Evolutionary conservation across 2,113 vertebrate genomes (phyloP), one percentile per base, ranked within the genome.

Genomic region (Prinia subflava): DNA sequence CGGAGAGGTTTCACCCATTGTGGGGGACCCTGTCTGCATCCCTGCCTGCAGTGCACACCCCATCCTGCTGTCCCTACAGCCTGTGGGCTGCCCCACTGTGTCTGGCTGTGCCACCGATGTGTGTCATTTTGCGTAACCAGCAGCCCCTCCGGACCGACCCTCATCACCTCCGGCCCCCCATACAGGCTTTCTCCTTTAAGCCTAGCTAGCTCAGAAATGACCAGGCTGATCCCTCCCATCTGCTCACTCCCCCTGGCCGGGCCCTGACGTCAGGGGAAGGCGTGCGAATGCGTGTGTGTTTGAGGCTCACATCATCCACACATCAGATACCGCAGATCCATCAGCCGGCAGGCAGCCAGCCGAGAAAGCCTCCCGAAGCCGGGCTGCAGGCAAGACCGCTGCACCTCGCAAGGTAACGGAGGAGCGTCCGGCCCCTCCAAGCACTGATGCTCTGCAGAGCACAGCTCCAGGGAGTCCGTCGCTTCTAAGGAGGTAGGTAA

Each of bases 191-290:
- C 74, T 97, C 89, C 96, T 97, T 97, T 97, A 97, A 98, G 94
- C 92, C 76, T 23, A 46, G 70, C 94, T 87, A 39, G 80, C 96
- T 87, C 93, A 87, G 89, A 94, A 96, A 95, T 94, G 96, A 82
- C 85, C 95, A 46, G 8, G 69, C 75, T 83, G 33, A 97, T 60
- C 97, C 97, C 97, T 95, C 96, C 97, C 97, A 95, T 96, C 97
- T 71, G 91, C 96, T 93, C 47, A 44, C 92, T 91, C 96, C 92
- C 94, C 30, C 74, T 92, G 87, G 87, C 91, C 80, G 52, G 69
- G 77, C 53, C 94, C 95, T 97, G 97, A 98, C 98, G 98, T 98
- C 97, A 97, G 95, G 96, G 75, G 90, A 95, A 89, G 96, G 97
- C 88, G 94, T 97, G 97, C 53, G 96, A 81, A 63, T 95, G 81